These are phyloP conservation scores for Vannuccia rotundouncinata DNA, from an alignment of 2,888 invertebrate genomes.

Conservation along the genomic window DNA sequence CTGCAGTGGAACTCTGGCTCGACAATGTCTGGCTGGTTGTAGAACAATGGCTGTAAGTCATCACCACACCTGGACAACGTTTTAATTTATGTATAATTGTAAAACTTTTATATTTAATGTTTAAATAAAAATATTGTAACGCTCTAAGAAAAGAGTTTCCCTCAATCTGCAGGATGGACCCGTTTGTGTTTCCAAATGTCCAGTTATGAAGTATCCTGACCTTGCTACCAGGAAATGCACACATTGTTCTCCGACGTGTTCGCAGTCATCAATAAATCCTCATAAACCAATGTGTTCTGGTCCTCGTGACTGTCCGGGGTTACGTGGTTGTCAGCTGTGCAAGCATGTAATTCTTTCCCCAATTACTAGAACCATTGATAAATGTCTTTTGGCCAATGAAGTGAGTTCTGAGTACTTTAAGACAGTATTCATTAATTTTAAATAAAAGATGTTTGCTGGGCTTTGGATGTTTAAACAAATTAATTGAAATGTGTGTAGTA, in stretches of 20 bases:
- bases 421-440: too few relatives aligned
- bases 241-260: neutral
- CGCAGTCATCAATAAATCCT: neutral
- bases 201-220: neutral
- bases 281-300: neutral
- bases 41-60: neutral
- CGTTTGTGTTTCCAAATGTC: neutral
- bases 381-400: neutral
- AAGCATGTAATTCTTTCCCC: neutral
- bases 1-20: neutral
- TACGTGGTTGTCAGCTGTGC: neutral
- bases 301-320: neutral
- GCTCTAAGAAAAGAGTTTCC: too few relatives aligned
- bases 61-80: too few relatives aligned
- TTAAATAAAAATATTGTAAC: too few relatives aligned
- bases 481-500: too few relatives aligned
- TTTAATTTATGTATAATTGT: too few relatives aligned
- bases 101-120: too few relatives aligned
- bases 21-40: neutral
- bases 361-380: neutral
- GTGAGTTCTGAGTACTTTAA: neutral
- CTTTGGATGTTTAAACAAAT: too few relatives aligned
- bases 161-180: slow-evolving; percentile 5
- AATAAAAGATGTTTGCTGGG: too few relatives aligned
- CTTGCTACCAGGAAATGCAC: neutral